phyloP scores from a whole-genome alignment of 2,888 invertebrate species.

The Orchesellides sinensis region DNA sequence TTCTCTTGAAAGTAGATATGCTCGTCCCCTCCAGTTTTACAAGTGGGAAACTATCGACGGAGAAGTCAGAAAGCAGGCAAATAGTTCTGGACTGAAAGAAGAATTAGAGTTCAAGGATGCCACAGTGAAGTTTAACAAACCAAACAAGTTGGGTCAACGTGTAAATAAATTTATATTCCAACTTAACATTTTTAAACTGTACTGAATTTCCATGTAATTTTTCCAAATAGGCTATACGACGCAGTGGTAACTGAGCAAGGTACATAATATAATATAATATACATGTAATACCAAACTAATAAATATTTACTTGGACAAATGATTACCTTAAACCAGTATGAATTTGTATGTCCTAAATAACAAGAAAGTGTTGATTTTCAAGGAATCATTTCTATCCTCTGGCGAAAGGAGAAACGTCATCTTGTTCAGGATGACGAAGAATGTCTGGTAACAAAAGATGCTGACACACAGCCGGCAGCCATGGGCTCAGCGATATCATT shows the following conservation, averaged over 20 bases:
- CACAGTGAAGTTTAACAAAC: neutral
- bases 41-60: constrained; percentile 15
- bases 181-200: too few species aligned
- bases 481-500: constrained; percentile 60
- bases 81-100: too few species aligned
- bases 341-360: too few species aligned
- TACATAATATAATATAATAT: too few species aligned
- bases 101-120: neutral
- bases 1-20: constrained; percentile 65
- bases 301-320: too few species aligned
- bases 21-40: constrained; percentile 44
- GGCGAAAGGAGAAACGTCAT: constrained; percentile 43
- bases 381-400: constrained; percentile 59
- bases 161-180: too few species aligned
- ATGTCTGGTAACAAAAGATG: neutral
- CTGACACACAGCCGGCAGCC: constrained; percentile 37
- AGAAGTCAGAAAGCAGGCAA: too few species aligned
- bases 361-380: too few species aligned
- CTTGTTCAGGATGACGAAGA: neutral
- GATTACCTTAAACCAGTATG: too few species aligned
- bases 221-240: constrained; percentile 39
- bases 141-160: neutral
- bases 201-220: neutral
- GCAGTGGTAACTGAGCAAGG: constrained; percentile 66
- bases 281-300: too few species aligned